Percentiles rank a stretch among this genome's conserved stretches.
Conservation (phyloP, 2,113 vertebrate species). For the Baryphthengus martii region DNA sequence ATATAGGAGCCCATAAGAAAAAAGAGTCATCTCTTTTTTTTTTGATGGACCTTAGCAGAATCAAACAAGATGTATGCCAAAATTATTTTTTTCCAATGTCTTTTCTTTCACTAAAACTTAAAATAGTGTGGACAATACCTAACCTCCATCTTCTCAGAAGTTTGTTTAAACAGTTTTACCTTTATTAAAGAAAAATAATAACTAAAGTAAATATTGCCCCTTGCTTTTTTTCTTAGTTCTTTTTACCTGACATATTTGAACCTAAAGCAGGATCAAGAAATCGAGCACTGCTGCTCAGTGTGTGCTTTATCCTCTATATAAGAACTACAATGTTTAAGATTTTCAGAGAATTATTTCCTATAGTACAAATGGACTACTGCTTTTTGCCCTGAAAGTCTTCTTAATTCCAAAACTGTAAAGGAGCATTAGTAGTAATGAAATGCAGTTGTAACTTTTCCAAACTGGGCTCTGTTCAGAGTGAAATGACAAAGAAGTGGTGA, state of each 20-base stretch:
- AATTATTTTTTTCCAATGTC: background rate
- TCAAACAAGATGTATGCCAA: background rate
- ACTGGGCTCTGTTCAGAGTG: background rate
- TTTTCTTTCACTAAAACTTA: background rate
- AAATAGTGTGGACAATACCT: background rate
- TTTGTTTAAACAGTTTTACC: background rate
- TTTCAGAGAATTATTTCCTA: background rate
- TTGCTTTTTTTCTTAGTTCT: background rate
- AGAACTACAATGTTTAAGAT: background rate
- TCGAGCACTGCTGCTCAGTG: background rate
- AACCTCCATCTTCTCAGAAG: background rate
- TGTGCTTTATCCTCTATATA: background rate
- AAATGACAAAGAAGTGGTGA: background rate
- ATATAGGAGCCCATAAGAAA: background rate
- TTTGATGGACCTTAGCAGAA: background rate
- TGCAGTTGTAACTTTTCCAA: background rate
- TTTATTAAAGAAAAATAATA: background rate
- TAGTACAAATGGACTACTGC: background rate
- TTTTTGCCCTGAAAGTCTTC: background rate
- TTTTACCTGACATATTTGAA: background rate
- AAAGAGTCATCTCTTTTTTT: background rate
- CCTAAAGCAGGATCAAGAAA: background rate
- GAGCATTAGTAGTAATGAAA: background rate
- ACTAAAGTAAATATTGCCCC: background rate
- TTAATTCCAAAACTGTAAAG: background rate